Conservation (phyloP, 2,113 vertebrate genomes). For the Oreochromis niloticus region DNA sequence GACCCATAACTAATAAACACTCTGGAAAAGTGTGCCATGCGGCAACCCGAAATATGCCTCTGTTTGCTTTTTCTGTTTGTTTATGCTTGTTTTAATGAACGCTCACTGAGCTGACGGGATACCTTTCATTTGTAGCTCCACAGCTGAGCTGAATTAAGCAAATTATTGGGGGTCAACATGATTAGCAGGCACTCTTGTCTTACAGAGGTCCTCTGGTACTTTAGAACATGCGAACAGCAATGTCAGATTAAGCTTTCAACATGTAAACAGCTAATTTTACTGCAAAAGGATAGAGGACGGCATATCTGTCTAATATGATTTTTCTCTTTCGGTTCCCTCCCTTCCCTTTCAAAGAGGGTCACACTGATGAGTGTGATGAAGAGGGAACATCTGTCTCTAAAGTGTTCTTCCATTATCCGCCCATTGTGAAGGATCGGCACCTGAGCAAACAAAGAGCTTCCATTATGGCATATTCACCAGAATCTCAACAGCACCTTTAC, state of each 20-base stretch:
- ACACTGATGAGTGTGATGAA: constrained; percentile 59
- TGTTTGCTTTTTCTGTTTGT: background rate
- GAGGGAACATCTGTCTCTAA: constrained; percentile 73
- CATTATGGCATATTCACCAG: constrained; percentile 60
- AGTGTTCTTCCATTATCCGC: constrained; percentile 65
- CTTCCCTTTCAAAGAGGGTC: constrained; percentile 54
- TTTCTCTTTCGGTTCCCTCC: constrained; percentile 5
- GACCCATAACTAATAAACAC: constrained; percentile 71
- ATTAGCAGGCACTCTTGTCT: background rate
- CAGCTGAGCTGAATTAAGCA: background rate
- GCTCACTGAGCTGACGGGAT: background rate
- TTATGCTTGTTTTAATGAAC: background rate
- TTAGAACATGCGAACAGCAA: background rate
- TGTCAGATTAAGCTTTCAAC: background rate
- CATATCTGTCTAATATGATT: background rate
- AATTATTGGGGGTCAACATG: background rate
- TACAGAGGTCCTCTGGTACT: background rate
- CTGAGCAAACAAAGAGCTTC: constrained; percentile 73
- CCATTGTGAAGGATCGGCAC: constrained; percentile 57
- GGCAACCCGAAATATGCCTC: background rate
- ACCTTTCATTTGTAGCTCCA: background rate
- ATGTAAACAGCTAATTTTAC: constrained; percentile 13
- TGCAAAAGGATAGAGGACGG: background rate
- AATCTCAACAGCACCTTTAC: constrained; percentile 40
- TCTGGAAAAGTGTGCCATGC: constrained; percentile 13